Percentiles rank a stretch among this genome's conserved stretches.
Conservation (phyloP, 2,888 invertebrate species). For the Melieria picta region DNA sequence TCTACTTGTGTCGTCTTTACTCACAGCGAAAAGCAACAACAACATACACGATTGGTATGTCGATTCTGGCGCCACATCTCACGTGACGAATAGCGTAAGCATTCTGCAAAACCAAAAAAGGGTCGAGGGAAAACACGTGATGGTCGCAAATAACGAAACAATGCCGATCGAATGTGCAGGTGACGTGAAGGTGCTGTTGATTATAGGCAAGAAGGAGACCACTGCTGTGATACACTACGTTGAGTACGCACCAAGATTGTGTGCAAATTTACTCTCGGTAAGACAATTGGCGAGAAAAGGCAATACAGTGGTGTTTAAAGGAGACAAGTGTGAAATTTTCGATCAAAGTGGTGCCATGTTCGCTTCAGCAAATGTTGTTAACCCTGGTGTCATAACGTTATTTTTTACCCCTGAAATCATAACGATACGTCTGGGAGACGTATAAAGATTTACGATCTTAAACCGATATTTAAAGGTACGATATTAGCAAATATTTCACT, state of each 20-base stretch:
- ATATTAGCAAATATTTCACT: too few species aligned
- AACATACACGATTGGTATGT: slow-evolving; percentile 26
- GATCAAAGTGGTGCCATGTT: too few species aligned
- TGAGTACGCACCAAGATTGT: background rate
- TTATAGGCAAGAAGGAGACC: too few species aligned
- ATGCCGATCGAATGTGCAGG: slow-evolving; percentile 20
- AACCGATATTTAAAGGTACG: too few species aligned
- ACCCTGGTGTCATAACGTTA: too few species aligned
- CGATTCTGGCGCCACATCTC: slow-evolving; percentile 33
- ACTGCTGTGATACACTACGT: too few species aligned
- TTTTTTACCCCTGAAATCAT: too few species aligned
- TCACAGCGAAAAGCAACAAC: background rate
- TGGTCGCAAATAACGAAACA: slow-evolving; percentile 19
- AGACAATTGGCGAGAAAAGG: background rate
- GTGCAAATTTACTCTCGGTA: slow-evolving; percentile 15
- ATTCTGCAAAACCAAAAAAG: slow-evolving; percentile 22
- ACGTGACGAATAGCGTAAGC: slow-evolving; percentile 28
- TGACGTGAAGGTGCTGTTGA: background rate
- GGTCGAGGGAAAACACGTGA: background rate
- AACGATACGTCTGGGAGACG: too few species aligned
- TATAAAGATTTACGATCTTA: too few species aligned
- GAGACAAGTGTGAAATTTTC: too few species aligned
- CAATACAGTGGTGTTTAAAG: too few species aligned
- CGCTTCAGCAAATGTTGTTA: too few species aligned
- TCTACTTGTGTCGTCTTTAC: slow-evolving; percentile 2